These are phyloP conservation scores for Anoplolepis gracilipes DNA, from an alignment of 1,140 invertebrate species.

Conservation along the genomic window DNA sequence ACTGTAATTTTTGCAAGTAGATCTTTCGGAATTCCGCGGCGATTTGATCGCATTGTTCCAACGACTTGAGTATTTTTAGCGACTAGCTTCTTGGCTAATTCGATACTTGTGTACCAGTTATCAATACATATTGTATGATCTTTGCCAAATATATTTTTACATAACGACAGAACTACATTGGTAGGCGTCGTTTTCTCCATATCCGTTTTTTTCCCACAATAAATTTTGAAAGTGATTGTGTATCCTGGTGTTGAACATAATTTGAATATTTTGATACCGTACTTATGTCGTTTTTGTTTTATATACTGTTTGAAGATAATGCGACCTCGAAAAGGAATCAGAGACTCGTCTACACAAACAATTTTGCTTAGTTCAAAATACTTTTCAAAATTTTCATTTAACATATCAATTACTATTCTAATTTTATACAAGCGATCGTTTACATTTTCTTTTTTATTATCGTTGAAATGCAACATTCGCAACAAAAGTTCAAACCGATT, in stretches of 20 bases:
- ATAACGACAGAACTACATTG: neutral
- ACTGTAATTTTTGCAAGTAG: neutral
- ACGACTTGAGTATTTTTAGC: neutral
- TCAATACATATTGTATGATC: neutral
- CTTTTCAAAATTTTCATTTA: neutral
- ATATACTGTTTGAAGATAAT: neutral
- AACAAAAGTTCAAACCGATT: neutral
- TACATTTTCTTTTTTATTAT: neutral
- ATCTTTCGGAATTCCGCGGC: neutral
- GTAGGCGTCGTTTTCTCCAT: neutral
- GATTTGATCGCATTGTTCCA: neutral
- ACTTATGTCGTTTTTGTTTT: constrained; percentile 5
- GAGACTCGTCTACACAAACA: neutral
- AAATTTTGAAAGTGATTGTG: neutral
- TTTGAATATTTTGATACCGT: neutral
- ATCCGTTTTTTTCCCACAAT: neutral
- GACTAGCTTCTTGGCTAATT: neutral
- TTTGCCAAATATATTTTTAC: neutral
- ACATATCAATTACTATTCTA: neutral
- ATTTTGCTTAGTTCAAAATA: neutral
- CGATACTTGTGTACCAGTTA: neutral
- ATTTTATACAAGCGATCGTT: neutral
- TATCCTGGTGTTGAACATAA: neutral
- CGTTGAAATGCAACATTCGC: neutral
- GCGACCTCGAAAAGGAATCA: neutral